These are phyloP conservation scores for Eospalax fontanierii DNA, from an alignment of 2,797 vertebrate species.

Conservation along the genomic window DNA sequence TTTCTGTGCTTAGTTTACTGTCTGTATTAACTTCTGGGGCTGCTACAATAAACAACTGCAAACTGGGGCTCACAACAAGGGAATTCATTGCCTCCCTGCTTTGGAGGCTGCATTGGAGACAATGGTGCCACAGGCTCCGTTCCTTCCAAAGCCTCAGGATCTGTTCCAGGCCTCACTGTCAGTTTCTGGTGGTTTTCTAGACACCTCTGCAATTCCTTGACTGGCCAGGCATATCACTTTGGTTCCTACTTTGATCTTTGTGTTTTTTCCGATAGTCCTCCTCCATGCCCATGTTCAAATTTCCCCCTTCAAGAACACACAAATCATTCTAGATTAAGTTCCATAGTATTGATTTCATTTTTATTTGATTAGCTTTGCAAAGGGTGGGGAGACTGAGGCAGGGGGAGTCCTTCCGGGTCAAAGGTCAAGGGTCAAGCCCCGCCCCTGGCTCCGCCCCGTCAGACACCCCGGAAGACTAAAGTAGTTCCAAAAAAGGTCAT, in stretches of 20 bases:
- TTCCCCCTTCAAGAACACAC: background rate
- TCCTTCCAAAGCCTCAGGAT: background rate
- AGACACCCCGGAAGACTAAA: too few relatives aligned
- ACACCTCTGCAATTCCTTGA: background rate
- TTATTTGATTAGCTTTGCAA: background rate
- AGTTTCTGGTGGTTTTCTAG: background rate
- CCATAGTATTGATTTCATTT: background rate
- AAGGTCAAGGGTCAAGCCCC: too few relatives aligned
- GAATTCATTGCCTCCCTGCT: background rate
- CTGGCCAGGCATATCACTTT: background rate
- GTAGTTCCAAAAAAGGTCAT: constrained; percentile 3
- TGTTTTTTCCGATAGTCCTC: background rate
- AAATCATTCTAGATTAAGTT: background rate
- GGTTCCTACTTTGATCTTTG: background rate
- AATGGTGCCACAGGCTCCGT: background rate
- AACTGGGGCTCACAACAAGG: background rate
- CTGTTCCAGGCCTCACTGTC: background rate
- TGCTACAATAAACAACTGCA: background rate
- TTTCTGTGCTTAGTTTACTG: constrained; percentile 14
- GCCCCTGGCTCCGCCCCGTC: too few relatives aligned
- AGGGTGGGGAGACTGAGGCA: too few relatives aligned
- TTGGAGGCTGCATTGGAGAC: background rate
- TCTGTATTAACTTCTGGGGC: background rate
- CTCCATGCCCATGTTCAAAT: background rate
- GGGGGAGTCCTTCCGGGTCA: too few relatives aligned